These are phyloP conservation scores for Carassius gibelio DNA, from an alignment of 2,113 vertebrate genomes.

Conservation along the genomic window DNA sequence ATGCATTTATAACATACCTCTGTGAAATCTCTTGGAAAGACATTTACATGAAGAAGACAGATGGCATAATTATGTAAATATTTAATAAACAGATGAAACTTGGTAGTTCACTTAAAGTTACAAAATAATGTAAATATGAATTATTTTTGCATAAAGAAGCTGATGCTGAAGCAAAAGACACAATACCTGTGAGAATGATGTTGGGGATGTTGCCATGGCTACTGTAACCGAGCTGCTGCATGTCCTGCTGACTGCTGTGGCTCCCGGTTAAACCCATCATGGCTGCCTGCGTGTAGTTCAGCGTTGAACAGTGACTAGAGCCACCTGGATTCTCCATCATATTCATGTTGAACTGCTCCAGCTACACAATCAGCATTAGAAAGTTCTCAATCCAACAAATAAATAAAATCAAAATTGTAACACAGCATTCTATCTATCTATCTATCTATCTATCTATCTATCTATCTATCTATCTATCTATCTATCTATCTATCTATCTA, in stretches of 20 bases:
- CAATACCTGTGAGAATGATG: constrained; percentile 95
- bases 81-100: too few relatives aligned
- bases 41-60: background rate
- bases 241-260: constrained; percentile 84
- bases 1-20: background rate
- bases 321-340: constrained; percentile 95
- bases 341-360: constrained; percentile 99
- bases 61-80: too few relatives aligned
- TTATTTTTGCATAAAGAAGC: background rate
- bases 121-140: too few relatives aligned
- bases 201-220: constrained; percentile 95
- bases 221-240: constrained; percentile 86
- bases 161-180: background rate
- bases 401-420: too few relatives aligned
- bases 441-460: too few relatives aligned
- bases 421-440: background rate
- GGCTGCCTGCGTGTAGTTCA: constrained; percentile 96
- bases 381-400: background rate
- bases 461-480: too few relatives aligned
- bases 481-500: too few relatives aligned
- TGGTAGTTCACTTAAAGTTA: too few relatives aligned
- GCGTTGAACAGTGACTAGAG: constrained; percentile 91
- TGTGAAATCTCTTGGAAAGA: background rate
- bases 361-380: constrained; percentile 69
- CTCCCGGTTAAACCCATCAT: constrained; percentile 97